phyloP scores from a whole-genome alignment of 2,113 vertebrate species.

The Orthonyx spaldingii region DNA sequence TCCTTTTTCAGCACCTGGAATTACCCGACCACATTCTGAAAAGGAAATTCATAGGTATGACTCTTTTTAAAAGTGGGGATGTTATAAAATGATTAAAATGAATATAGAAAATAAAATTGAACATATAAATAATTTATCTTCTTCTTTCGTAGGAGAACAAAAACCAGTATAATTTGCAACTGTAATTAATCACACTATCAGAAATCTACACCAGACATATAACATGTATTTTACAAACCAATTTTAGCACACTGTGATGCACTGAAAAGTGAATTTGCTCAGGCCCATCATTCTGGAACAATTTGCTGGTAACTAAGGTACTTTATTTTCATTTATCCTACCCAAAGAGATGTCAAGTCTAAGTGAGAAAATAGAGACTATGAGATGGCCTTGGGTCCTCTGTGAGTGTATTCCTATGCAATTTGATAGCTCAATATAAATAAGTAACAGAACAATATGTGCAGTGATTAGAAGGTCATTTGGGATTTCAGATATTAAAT shows the following conservation, averaged over 20 bases:
- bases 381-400: background rate
- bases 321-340: background rate
- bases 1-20: slow-evolving; percentile 68
- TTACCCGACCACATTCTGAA: slow-evolving; percentile 78
- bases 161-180: background rate
- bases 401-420: background rate
- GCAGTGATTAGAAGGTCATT: background rate
- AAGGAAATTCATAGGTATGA: slow-evolving; percentile 5
- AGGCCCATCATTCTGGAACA: background rate
- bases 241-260: background rate
- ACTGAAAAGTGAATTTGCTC: background rate
- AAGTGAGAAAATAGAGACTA: background rate
- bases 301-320: background rate
- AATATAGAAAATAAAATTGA: background rate
- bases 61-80: background rate
- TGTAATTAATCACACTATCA: background rate
- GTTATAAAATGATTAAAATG: background rate
- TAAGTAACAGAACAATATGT: background rate
- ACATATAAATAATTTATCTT: background rate
- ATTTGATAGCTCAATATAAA: background rate
- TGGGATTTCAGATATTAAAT: background rate
- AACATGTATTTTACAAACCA: background rate
- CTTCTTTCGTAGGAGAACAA: background rate
- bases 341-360: background rate
- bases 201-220: background rate